These are phyloP conservation scores for Strigamia crassipes DNA, from an alignment of 2,888 invertebrate species.

Conservation along the genomic window DNA sequence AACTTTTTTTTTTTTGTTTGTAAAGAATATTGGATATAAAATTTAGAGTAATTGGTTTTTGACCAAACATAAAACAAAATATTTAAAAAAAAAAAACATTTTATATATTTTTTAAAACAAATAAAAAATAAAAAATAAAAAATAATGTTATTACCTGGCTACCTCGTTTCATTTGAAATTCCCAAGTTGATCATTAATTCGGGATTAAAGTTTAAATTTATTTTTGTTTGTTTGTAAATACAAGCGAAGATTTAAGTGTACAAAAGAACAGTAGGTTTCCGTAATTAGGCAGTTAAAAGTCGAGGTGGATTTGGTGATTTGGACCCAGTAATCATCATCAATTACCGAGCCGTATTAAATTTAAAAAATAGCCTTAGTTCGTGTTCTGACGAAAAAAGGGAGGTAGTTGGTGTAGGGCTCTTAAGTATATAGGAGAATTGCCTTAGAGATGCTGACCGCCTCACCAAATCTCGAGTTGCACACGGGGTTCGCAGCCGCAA, in stretches of 20 bases:
- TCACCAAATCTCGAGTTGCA: constrained; percentile 29
- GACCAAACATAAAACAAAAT: too few species aligned
- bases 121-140: too few species aligned
- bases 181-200: constrained; percentile 23
- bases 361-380: constrained; percentile 32
- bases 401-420: not conserved
- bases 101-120: too few species aligned
- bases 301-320: constrained; percentile 47
- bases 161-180: not conserved
- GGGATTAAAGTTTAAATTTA: not conserved
- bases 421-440: constrained; percentile 22
- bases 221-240: not conserved
- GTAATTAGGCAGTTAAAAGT: constrained; percentile 47
- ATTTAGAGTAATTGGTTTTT: too few species aligned
- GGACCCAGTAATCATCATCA: constrained; percentile 47
- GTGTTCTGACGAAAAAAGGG: constrained; percentile 6
- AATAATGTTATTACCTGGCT: too few species aligned
- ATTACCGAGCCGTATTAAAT: constrained; percentile 47
- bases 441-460: constrained; percentile 23
- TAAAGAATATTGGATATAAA: not conserved
- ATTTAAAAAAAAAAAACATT: too few species aligned
- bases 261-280: constrained; percentile 16
- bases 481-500: constrained; percentile 40
- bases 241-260: not conserved
- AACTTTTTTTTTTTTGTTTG: not conserved